Evolutionary conservation across 2,113 vertebrate species (phyloP).

Genomic region (Nycticebus coucang): DNA sequence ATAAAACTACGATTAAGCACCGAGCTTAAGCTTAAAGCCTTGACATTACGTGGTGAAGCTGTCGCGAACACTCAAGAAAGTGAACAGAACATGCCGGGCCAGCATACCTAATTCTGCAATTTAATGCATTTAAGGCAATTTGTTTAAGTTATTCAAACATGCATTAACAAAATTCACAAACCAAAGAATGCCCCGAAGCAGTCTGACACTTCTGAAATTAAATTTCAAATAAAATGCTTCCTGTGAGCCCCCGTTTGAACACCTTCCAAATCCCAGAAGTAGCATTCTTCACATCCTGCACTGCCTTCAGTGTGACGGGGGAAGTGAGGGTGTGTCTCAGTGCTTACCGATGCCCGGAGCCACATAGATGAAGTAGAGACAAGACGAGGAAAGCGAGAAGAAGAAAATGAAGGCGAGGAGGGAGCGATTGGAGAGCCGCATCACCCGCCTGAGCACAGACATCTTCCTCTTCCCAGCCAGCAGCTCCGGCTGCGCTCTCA

Average conservation of each 20-base stretch:
- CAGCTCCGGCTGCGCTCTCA: constrained; percentile 61
- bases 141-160: neutral
- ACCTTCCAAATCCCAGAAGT: neutral
- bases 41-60: neutral
- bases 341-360: constrained; percentile 95
- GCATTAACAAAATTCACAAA: neutral
- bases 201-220: neutral
- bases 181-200: neutral
- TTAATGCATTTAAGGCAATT: neutral
- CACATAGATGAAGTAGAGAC: constrained; percentile 97
- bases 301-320: neutral
- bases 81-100: neutral
- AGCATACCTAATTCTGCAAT: neutral
- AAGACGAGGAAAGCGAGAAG: constrained; percentile 96
- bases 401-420: constrained; percentile 96
- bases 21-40: neutral
- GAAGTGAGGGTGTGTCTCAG: constrained; percentile 59
- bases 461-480: constrained; percentile 83
- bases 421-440: constrained; percentile 95
- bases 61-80: neutral
- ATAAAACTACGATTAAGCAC: neutral
- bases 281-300: neutral
- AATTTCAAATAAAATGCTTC: neutral
- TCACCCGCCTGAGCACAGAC: constrained; percentile 89
- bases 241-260: neutral